Evolutionary conservation across 2,888 invertebrate genomes (phyloP), one percentile per base, ranked within the genome.

Genomic region (Campoplex nolae): DNA sequence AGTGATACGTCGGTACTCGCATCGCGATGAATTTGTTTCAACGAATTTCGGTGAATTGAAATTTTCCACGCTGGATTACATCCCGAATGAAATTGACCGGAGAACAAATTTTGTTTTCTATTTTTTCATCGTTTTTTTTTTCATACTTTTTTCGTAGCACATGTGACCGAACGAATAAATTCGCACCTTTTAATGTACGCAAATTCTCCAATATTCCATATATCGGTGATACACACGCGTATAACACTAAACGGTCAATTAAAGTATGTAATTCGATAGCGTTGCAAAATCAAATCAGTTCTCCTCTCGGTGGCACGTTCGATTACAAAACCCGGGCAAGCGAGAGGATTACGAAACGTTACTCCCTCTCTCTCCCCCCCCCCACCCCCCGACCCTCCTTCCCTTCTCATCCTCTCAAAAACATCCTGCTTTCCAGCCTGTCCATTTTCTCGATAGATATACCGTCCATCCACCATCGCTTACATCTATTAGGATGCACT

Each of bases 261-360:
- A 76, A 45, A 65, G 65, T 71, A 42, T 73, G 73, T 84, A 85
- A 85, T 77, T 79, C 74, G 81, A 77, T 87, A 84, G 83, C 80
- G 78, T 67, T 32, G 45, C 48, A 45, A 76, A 84, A 88, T 88
- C 83, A 80, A 85, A 87, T 87, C 83, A 80, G 71, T 85, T 80
- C 58, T 58, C 73, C 83, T 82, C 82, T 71, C 62, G 76, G 65
- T n/a, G 80, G 71, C 76, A 85, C 71, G 83, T 85, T 88, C 83
- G 58, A 79, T 85, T 70, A 84, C 83, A 56, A 77, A 80, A 77
- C 51, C 28, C 77, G 62, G 48, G 70, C 73, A 77, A 77, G 78
- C 54, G 74, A 58, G 82, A 68, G 75, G 78, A 84, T 82, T 84
- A 82, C 78, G 28, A 70, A 81, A 82, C 65, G 70, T 71, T 62